phyloP scores from a whole-genome alignment of 1,140 invertebrate genomes.

The Drosophila hydei region DNA sequence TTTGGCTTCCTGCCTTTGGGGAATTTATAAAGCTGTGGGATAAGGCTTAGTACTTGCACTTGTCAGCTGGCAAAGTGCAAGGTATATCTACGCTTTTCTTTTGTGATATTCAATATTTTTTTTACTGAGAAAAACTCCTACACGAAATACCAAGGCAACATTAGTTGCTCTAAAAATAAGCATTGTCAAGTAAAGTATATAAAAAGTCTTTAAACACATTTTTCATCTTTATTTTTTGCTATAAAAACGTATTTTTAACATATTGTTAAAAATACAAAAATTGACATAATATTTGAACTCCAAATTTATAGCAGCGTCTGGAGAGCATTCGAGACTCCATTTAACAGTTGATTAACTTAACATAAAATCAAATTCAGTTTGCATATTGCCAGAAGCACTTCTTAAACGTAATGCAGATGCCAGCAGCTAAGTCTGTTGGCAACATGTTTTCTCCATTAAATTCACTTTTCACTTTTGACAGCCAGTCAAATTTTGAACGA shows the following conservation, averaged over 20 bases:
- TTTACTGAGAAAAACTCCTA: no score
- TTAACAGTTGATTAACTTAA: slow-evolving; percentile 12
- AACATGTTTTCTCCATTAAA: slow-evolving; percentile 33
- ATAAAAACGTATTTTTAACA: no score
- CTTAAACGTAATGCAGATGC: neutral
- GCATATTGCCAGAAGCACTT: neutral
- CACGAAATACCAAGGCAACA: no score
- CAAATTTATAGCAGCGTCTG: neutral
- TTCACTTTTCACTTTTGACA: slow-evolving; percentile 1
- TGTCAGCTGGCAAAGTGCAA: slow-evolving; percentile 7
- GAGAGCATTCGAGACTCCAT: neutral
- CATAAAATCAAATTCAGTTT: slow-evolving; percentile 2
- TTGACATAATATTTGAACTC: neutral
- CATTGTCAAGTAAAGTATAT: neutral
- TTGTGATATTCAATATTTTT: no score
- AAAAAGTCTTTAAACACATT: neutral
- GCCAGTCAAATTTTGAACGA: neutral
- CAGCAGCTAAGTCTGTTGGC: neutral
- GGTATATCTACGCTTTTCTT: no score
- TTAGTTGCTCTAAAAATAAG: no score
- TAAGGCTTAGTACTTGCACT: slow-evolving; percentile 2
- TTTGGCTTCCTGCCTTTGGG: slow-evolving; percentile 1
- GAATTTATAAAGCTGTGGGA: neutral
- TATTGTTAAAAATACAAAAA: neutral
- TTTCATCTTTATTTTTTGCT: no score